Evolutionary conservation across 37 sponge, comb jelly and placozoan species (phyloP).

Genomic region (Beroe forskalii): DNA sequence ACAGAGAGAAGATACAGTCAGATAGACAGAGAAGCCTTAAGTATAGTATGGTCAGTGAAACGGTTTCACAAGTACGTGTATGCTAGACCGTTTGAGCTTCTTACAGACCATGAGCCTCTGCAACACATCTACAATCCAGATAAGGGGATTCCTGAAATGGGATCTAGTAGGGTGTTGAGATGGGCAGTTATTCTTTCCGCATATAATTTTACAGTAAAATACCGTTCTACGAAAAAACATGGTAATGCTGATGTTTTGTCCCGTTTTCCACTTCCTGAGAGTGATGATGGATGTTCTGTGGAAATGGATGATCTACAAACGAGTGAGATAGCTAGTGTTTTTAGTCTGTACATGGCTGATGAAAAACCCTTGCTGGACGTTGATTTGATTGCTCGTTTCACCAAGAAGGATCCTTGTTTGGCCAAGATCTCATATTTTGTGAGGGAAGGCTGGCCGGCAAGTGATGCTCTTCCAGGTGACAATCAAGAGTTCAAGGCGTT

Average conservation of each 20-base stretch:
- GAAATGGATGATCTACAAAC: neutral
- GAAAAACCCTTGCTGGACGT: neutral
- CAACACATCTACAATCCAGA: neutral
- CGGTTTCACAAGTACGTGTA: neutral
- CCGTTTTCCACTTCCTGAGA: slow-evolving; percentile 13
- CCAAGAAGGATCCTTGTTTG: slow-evolving; percentile 57
- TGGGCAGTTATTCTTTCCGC: slow-evolving; percentile 52
- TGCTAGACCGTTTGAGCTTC: neutral
- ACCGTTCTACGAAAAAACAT: neutral
- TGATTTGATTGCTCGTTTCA: neutral
- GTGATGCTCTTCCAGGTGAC: neutral
- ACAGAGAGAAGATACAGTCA: neutral
- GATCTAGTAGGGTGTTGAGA: neutral
- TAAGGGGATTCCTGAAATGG: slow-evolving; percentile 1
- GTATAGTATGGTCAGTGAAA: slow-evolving; percentile 13
- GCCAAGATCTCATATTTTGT: slow-evolving; percentile 55
- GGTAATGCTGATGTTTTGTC: slow-evolving; percentile 59
- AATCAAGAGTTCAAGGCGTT: slow-evolving; percentile 48
- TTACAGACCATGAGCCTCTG: slow-evolving; percentile 7
- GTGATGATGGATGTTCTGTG: neutral
- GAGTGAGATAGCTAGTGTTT: slow-evolving; percentile 10
- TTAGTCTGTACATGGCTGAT: slow-evolving; percentile 12
- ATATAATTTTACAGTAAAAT: slow-evolving; percentile 4
- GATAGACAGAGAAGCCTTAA: neutral
- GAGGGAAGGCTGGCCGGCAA: slow-evolving; percentile 41